Conservation (phyloP, 37 sponge, comb jelly and placozoan genomes). For the Tethya wilhelma region DNA sequence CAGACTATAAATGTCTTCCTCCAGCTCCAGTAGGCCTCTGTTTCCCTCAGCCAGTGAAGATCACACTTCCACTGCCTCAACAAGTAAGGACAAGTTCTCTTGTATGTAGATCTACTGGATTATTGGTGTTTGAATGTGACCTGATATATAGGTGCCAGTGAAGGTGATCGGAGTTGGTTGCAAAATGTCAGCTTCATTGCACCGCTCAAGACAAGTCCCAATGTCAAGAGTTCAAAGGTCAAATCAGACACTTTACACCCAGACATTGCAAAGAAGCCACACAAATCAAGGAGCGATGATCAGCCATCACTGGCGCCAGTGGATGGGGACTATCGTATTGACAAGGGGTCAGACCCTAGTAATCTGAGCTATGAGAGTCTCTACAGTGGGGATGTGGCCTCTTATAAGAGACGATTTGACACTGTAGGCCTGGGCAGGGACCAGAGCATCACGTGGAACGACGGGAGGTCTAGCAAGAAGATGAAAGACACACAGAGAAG, state of each 20-base stretch:
- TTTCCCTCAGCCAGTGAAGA: slow-evolving; percentile 24
- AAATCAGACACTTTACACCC: no score
- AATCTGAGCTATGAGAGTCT: slow-evolving; percentile 69
- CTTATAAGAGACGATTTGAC: slow-evolving; percentile 49
- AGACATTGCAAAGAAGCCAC: not conserved
- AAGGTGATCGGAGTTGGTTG: slow-evolving; percentile 28
- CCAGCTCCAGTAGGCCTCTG: slow-evolving; percentile 8
- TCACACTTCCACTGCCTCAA: not conserved
- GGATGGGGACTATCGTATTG: slow-evolving; percentile 62
- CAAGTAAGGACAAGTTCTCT: not conserved
- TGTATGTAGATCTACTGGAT: no score
- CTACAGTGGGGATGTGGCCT: slow-evolving; percentile 75
- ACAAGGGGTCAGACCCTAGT: slow-evolving; percentile 49
- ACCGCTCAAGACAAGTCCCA: not conserved
- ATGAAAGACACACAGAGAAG: slow-evolving; percentile 1
- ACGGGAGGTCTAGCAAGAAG: slow-evolving; percentile 14
- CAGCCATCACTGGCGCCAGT: not conserved
- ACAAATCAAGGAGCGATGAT: not conserved
- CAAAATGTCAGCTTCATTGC: slow-evolving; percentile 21
- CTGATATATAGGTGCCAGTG: not conserved
- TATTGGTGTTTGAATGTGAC: no score
- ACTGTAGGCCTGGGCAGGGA: slow-evolving; percentile 38
- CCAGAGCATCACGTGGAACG: slow-evolving; percentile 44
- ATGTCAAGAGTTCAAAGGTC: not conserved
- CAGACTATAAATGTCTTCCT: no score